These are phyloP conservation scores for Myotis pilosus DNA, from an alignment of 2,797 vertebrate species.

Conservation along the genomic window DNA sequence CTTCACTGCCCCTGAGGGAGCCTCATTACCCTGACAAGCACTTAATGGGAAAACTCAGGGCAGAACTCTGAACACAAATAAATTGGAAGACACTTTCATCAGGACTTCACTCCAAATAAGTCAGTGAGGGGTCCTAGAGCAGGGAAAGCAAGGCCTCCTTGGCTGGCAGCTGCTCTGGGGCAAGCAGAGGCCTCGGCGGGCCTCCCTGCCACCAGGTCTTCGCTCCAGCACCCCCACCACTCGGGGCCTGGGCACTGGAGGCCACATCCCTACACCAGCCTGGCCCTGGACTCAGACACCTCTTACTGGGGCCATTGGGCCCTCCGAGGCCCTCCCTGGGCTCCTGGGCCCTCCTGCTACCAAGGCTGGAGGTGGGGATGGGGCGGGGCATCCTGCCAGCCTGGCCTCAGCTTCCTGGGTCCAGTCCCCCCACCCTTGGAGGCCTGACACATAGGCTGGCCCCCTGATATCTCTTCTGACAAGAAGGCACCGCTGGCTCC, in stretches of 20 bases:
- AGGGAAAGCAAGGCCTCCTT: no score
- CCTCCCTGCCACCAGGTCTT: no score
- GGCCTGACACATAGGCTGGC: rapidly evolving
- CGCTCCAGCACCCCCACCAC: not conserved
- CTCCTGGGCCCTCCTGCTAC: not conserved
- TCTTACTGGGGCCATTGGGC: no score
- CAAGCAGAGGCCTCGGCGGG: no score
- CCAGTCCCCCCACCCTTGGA: not conserved
- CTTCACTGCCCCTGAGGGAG: no score
- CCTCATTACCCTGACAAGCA: no score
- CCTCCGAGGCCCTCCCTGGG: not conserved
- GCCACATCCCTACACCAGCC: not conserved
- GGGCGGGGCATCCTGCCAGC: not conserved
- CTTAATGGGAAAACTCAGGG: no score
- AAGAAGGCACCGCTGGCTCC: not conserved
- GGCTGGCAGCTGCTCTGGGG: no score
- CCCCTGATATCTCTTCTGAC: not conserved
- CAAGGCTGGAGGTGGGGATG: not conserved
- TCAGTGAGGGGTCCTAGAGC: no score
- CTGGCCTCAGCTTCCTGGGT: not conserved
- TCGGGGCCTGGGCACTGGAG: not conserved
- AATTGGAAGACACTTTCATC: no score
- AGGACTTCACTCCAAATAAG: no score
- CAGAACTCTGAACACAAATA: no score
- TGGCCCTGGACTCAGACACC: not conserved